phyloP scores from a whole-genome alignment of 2,888 invertebrate species.

The Lordiphosa fenestrarum region DNA sequence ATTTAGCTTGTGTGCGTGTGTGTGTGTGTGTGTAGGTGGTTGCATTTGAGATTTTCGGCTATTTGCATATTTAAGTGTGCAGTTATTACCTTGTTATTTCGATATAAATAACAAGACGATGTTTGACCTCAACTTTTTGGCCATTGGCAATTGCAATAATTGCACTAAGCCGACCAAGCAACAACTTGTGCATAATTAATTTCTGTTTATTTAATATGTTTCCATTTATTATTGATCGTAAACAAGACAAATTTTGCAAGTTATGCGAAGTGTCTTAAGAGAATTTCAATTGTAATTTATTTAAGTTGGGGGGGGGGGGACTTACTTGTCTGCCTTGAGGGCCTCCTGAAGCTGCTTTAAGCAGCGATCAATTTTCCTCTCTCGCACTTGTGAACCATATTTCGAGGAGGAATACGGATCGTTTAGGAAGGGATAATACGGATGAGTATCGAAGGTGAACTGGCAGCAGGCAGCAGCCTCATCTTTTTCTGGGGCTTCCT shows the following conservation, averaged over 20 bases:
- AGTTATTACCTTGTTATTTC: constrained; percentile 76
- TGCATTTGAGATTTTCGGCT: constrained; percentile 60
- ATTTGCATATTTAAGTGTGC: constrained; percentile 77
- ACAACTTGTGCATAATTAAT: constrained; percentile 70
- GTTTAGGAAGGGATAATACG: constrained; percentile 45
- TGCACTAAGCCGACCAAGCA: constrained; percentile 40
- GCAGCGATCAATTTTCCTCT: constrained; percentile 76
- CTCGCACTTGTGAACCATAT: constrained; percentile 75
- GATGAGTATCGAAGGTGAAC: constrained; percentile 56
- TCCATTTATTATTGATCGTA: constrained; percentile 69
- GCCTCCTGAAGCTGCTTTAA: constrained; percentile 68
- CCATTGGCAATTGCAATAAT: constrained; percentile 45
- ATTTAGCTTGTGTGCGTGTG: background rate
- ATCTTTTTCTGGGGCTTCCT: background rate
- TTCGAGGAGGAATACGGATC: constrained; percentile 54
- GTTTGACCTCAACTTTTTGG: constrained; percentile 30
- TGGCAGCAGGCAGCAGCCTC: constrained; percentile 19
- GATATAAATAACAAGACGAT: constrained; percentile 61
- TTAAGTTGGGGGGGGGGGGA: background rate
- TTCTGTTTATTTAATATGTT: constrained; percentile 66
- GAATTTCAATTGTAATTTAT: background rate
- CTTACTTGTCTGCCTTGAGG: constrained; percentile 54
- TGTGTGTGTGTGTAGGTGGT: constrained; percentile 14
- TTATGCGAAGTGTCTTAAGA: background rate
- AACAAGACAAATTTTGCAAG: constrained; percentile 21